Percentiles rank a stretch among this genome's conserved stretches.
These are phyloP conservation scores for Amniataba percoides DNA, from an alignment of 2,797 vertebrate genomes.

Conservation along the genomic window DNA sequence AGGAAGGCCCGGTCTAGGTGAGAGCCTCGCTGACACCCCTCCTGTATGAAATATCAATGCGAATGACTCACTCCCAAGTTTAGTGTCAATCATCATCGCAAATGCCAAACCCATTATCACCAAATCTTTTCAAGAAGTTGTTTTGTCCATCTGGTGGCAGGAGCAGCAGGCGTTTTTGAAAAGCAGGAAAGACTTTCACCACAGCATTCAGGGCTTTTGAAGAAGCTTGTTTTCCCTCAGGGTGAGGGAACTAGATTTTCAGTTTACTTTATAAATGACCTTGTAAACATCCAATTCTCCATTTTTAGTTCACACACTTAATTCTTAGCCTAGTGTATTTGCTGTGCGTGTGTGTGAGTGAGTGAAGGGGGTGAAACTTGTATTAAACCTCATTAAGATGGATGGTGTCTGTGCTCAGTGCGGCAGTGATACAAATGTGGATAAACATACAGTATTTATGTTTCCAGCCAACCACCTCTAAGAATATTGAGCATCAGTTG, in stretches of 20 bases:
- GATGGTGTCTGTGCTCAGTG: conserved; percentile 22
- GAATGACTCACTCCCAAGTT: conserved; percentile 86
- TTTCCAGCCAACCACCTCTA: conserved; percentile 21
- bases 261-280: conserved; percentile 63
- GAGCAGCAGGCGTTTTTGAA: conserved; percentile 63
- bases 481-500: conserved; percentile 33
- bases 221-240: conserved; percentile 50
- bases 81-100: conserved; percentile 86
- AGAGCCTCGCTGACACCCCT: conserved; percentile 72
- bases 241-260: conserved; percentile 32
- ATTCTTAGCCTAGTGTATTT: conserved; percentile 8
- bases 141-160: conserved; percentile 77
- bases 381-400: conserved; percentile 5
- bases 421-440: conserved; percentile 23
- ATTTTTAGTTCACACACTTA: conserved; percentile 35
- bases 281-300: conserved; percentile 55
- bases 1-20: conserved; percentile 56
- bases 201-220: conserved; percentile 35
- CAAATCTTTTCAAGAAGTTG: conserved; percentile 83
- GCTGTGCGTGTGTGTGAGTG: not conserved
- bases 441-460: conserved; percentile 29
- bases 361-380: conserved; percentile 23
- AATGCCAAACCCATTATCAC: conserved; percentile 87
- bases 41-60: conserved; percentile 85
- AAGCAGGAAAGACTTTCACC: conserved; percentile 58